phyloP scores from a whole-genome alignment of 2,113 vertebrate genomes.

The Madoqua kirkii region DNA sequence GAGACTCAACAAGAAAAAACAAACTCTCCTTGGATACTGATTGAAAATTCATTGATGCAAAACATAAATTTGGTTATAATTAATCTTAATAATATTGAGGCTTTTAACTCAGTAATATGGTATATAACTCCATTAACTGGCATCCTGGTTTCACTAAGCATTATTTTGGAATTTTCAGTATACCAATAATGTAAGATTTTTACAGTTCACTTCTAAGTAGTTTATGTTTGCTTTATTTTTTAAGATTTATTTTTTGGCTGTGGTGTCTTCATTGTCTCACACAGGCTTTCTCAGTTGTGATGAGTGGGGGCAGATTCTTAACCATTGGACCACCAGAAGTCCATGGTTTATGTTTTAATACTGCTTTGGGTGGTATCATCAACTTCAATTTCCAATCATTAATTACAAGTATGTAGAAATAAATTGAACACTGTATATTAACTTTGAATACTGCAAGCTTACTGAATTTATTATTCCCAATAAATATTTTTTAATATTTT shows the following conservation, averaged over 20 bases:
- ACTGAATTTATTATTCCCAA: background rate
- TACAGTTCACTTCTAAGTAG: background rate
- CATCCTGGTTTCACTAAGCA: background rate
- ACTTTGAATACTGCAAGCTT: background rate
- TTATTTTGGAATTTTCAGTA: background rate
- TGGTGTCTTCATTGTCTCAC: background rate
- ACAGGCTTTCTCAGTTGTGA: background rate
- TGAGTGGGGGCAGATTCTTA: background rate
- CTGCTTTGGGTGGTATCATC: background rate
- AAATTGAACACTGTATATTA: background rate
- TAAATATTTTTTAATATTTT: background rate
- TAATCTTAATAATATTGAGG: background rate
- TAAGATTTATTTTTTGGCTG: background rate
- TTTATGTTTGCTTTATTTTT: background rate
- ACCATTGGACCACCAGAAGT: background rate
- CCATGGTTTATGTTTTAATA: background rate
- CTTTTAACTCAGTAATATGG: background rate
- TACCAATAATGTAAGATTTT: background rate
- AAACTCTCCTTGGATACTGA: background rate
- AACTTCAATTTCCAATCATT: background rate
- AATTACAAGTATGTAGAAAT: background rate
- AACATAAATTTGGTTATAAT: background rate
- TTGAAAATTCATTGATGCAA: background rate
- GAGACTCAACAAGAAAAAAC: background rate
- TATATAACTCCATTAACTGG: background rate